Evolutionary conservation across 1,140 invertebrate species (phyloP).

Genomic region (Macrostomum lignano): DNA sequence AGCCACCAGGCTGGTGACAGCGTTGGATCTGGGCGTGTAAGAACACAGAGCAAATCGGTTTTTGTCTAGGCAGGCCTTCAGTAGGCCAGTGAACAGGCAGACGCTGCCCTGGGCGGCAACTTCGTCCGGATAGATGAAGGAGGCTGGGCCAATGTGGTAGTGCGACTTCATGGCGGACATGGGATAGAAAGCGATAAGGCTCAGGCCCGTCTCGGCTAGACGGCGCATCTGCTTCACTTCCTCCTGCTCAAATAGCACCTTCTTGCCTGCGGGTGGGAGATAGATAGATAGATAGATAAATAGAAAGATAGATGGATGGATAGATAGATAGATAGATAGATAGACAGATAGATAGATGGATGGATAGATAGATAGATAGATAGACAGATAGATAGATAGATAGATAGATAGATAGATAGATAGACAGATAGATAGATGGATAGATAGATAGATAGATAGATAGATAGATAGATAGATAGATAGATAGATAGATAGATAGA

Average conservation of each 20-base stretch:
- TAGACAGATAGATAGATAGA: too few species aligned
- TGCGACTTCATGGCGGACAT: slow-evolving; percentile 21
- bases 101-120: slow-evolving; percentile 25
- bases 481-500: too few species aligned
- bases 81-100: slow-evolving; percentile 27
- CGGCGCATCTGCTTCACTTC: slow-evolving; percentile 26
- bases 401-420: too few species aligned
- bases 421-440: too few species aligned
- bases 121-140: slow-evolving; percentile 33
- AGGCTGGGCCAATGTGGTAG: slow-evolving; percentile 26
- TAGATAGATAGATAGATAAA: too few species aligned
- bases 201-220: slow-evolving; percentile 26
- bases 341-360: too few species aligned
- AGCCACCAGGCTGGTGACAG: slow-evolving; percentile 28
- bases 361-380: too few species aligned
- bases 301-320: too few species aligned
- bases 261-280: slow-evolving; percentile 22
- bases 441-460: too few species aligned
- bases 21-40: slow-evolving; percentile 22
- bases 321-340: too few species aligned
- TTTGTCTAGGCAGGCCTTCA: slow-evolving; percentile 26
- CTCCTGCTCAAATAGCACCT: slow-evolving; percentile 29
- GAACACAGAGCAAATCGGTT: slow-evolving; percentile 28
- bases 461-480: too few species aligned
- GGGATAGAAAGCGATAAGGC: slow-evolving; percentile 31